Conservation (phyloP, 2,113 vertebrate species). For the Recurvirostra avosetta region DNA sequence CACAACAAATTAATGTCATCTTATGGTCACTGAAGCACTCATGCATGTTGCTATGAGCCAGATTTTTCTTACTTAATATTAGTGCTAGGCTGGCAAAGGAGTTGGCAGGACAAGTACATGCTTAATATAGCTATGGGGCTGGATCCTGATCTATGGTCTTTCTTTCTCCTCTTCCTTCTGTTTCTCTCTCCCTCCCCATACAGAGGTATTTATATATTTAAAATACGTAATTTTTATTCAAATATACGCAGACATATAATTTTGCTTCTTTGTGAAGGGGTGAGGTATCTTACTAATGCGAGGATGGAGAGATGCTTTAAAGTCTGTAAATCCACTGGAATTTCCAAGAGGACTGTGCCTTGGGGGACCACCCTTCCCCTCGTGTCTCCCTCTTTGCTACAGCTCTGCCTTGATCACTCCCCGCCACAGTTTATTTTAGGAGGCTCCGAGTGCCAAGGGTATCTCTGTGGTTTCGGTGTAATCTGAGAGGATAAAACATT, state of each 20-base stretch:
- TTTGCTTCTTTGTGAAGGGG: background rate
- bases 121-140: background rate
- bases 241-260: fast-evolving
- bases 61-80: background rate
- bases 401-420: background rate
- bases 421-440: background rate
- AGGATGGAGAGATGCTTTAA: background rate
- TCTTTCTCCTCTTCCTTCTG: background rate
- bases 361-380: background rate
- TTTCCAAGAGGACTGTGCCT: fast-evolving
- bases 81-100: background rate
- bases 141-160: background rate
- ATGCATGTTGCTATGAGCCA: background rate
- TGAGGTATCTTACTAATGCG: background rate
- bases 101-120: background rate
- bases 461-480: background rate
- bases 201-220: background rate
- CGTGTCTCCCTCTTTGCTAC: fast-evolving
- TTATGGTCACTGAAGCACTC: background rate
- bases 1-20: background rate
- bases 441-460: background rate
- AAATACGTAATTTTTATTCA: background rate
- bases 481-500: background rate
- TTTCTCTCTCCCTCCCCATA: background rate
- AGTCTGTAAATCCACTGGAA: background rate